phyloP scores from a whole-genome alignment of 2,888 invertebrate genomes.

The Spodoptera littoralis region DNA sequence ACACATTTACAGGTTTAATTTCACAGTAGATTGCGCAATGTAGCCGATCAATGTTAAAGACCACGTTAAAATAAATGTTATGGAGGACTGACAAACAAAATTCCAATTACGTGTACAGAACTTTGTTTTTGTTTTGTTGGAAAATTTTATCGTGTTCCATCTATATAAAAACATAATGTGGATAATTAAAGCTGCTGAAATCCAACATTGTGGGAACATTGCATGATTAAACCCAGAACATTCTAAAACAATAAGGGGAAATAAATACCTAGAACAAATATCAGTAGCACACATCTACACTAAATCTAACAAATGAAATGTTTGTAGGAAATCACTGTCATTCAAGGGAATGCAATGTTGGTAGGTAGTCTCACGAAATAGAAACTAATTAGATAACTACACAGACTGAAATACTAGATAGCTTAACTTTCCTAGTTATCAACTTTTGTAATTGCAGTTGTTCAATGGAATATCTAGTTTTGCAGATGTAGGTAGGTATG shows the following conservation, averaged over 20 bases:
- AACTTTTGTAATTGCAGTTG: slow-evolving; percentile 64
- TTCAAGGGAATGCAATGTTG: slow-evolving; percentile 8
- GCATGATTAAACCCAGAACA: slow-evolving; percentile 5
- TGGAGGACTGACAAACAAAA: slow-evolving; percentile 33
- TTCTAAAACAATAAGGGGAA: too few species aligned
- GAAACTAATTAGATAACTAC: slow-evolving; percentile 51
- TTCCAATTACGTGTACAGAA: slow-evolving; percentile 33
- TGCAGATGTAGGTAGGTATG: slow-evolving; percentile 1
- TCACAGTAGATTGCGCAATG: slow-evolving; percentile 57
- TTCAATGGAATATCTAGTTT: slow-evolving; percentile 47
- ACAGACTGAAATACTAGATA: slow-evolving; percentile 49
- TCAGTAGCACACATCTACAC: slow-evolving; percentile 6
- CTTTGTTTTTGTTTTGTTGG: slow-evolving; percentile 22
- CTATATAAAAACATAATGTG: slow-evolving; percentile 9
- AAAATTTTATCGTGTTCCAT: slow-evolving; percentile 9
- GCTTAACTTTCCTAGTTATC: slow-evolving; percentile 60
- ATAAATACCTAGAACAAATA: slow-evolving; percentile 9
- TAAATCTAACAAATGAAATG: slow-evolving; percentile 10
- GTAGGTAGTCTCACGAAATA: slow-evolving; percentile 33
- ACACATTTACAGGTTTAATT: slow-evolving; percentile 51
- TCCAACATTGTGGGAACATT: not conserved
- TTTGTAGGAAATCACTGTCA: not conserved
- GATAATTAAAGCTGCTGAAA: slow-evolving; percentile 12
- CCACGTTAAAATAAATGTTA: slow-evolving; percentile 51
- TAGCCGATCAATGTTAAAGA: slow-evolving; percentile 46